phyloP scores from a whole-genome alignment of 1,140 invertebrate species.

The Drosophila sturtevanti region DNA sequence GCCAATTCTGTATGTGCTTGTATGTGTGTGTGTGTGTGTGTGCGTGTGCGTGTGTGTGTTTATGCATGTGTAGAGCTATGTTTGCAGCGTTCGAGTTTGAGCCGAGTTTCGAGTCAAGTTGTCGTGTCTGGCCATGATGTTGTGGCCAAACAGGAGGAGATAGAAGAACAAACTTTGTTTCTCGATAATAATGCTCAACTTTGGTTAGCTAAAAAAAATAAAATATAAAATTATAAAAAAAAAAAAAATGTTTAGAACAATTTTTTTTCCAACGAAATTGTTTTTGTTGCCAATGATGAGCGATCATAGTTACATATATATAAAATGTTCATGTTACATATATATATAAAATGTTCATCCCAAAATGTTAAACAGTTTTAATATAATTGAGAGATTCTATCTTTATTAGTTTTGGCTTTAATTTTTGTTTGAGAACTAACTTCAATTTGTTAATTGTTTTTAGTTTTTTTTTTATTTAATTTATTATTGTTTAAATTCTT shows the following conservation, averaged over 20 bases:
- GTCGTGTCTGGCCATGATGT: not conserved
- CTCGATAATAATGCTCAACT: not conserved
- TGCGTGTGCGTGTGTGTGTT: not conserved
- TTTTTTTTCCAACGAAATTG: not conserved
- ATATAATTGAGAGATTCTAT: no score
- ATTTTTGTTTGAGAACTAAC: no score
- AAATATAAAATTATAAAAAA: no score
- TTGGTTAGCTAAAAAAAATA: not conserved
- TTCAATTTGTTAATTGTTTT: no score
- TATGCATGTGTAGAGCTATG: not conserved
- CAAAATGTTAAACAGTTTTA: no score
- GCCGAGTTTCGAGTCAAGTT: slow-evolving; percentile 4
- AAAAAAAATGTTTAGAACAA: not conserved
- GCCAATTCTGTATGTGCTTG: slow-evolving; percentile 20
- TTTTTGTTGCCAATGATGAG: no score
- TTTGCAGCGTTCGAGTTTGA: not conserved
- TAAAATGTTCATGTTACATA: no score
- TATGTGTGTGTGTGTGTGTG: not conserved
- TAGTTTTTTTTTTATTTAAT: no score
- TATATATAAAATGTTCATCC: no score
- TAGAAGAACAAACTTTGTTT: not conserved
- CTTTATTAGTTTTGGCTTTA: no score
- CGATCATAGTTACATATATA: no score
- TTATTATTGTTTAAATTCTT: no score
- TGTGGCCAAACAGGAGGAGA: not conserved